These are phyloP conservation scores for Tenodera sinensis DNA, from an alignment of 2,888 invertebrate genomes.

Conservation along the genomic window DNA sequence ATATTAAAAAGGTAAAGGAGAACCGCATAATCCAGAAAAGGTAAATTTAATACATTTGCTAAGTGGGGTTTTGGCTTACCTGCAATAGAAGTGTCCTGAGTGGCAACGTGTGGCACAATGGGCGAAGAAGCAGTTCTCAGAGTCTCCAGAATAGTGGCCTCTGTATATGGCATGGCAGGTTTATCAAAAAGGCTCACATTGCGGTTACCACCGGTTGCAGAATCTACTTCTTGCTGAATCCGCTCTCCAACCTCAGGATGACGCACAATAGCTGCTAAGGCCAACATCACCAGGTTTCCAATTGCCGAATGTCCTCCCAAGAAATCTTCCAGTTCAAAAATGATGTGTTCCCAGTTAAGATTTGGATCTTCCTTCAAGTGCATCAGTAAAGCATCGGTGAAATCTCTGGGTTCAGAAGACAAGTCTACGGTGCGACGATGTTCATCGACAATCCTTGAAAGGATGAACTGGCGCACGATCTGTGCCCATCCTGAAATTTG, in stretches of 20 bases:
- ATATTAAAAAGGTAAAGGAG: too few relatives aligned
- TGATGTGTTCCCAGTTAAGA: conserved; percentile 73
- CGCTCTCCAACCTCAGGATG: conserved; percentile 61
- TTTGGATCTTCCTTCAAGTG: conserved; percentile 62
- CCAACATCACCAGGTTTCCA: conserved; percentile 77
- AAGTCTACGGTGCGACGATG: conserved; percentile 41
- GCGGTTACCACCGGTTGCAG: conserved; percentile 53
- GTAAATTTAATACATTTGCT: too few relatives aligned
- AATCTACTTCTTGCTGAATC: conserved; percentile 67
- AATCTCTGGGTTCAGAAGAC: conserved; percentile 59
- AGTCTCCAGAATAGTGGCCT: conserved; percentile 77
- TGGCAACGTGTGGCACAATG: conserved; percentile 86
- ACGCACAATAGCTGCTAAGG: conserved; percentile 62
- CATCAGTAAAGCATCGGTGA: conserved; percentile 72
- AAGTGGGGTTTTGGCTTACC: conserved; percentile 38
- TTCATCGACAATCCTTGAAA: conserved; percentile 64
- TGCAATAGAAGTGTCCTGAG: conserved; percentile 66
- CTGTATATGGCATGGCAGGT: conserved; percentile 69
- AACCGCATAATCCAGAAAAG: too few relatives aligned
- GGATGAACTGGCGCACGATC: conserved; percentile 68
- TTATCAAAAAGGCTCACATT: conserved; percentile 64
- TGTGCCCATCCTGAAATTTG: conserved; percentile 66
- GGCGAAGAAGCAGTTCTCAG: conserved; percentile 78
- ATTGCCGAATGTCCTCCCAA: conserved; percentile 85
- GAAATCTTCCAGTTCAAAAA: conserved; percentile 82